These are phyloP conservation scores for Xanthia icteritia DNA, from an alignment of 2,888 invertebrate genomes.

Conservation along the genomic window DNA sequence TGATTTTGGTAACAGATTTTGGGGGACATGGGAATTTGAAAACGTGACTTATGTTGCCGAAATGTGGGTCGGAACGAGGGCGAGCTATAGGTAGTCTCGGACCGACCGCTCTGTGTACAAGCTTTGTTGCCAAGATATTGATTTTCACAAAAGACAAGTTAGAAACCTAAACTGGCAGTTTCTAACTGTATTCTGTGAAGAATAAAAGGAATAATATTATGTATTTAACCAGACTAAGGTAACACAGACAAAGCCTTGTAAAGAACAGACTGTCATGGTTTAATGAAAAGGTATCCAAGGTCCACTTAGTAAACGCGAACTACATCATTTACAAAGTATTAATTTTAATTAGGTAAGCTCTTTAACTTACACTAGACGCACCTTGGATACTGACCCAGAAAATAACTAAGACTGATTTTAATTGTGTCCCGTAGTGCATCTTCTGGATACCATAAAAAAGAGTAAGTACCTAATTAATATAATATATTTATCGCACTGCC, in stretches of 20 bases:
- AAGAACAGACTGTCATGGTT: background rate
- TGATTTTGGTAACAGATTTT: slow-evolving; percentile 54
- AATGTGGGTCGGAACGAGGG: background rate
- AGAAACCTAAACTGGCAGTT: background rate
- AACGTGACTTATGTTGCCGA: slow-evolving; percentile 3
- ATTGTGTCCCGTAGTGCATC: background rate
- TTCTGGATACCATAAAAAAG: background rate
- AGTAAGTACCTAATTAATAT: too few relatives aligned
- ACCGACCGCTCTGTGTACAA: background rate
- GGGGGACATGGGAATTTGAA: slow-evolving; percentile 28
- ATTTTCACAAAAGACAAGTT: background rate
- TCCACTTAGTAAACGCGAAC: background rate
- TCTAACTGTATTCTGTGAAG: background rate
- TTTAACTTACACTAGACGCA: background rate
- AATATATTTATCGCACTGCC: too few relatives aligned
- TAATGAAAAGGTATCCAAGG: background rate
- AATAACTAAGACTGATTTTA: background rate
- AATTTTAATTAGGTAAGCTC: background rate
- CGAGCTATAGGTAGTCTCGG: too few relatives aligned
- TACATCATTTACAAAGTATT: slow-evolving; percentile 13
- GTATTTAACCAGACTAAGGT: background rate
- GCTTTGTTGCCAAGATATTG: background rate
- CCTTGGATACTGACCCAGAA: background rate
- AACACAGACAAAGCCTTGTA: background rate
- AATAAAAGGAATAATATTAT: background rate